These are phyloP conservation scores for Delphinapterus leucas DNA, from an alignment of 2,113 vertebrate species.

Conservation along the genomic window DNA sequence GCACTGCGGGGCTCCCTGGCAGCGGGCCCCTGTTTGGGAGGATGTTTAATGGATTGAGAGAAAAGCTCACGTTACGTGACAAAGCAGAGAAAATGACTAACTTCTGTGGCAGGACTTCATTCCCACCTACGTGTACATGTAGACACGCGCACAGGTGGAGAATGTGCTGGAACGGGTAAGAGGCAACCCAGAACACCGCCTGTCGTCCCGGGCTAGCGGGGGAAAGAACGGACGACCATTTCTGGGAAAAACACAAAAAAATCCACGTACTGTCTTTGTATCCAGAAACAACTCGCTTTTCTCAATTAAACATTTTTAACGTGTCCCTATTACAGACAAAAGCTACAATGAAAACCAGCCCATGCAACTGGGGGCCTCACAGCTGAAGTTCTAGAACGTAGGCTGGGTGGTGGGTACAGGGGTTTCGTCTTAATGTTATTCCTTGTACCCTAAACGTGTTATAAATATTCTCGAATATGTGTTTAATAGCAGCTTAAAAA, in stretches of 20 bases:
- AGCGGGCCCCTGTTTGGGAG: neutral
- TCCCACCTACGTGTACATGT: accelerated
- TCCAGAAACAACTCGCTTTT: neutral
- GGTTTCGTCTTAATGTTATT: accelerated
- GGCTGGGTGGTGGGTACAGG: accelerated
- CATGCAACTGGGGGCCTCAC: accelerated
- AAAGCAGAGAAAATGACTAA: accelerated
- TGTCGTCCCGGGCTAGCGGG: accelerated
- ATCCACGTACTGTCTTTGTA: accelerated
- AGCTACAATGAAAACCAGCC: neutral
- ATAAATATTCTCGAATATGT: accelerated
- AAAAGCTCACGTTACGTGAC: accelerated
- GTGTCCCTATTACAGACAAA: accelerated
- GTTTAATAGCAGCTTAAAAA: accelerated
- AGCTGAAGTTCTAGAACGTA: accelerated
- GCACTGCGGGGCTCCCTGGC: accelerated
- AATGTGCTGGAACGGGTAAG: too few relatives aligned
- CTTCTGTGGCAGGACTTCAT: accelerated
- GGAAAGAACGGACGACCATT: accelerated
- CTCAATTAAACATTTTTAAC: accelerated
- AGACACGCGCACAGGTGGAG: accelerated
- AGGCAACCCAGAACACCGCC: accelerated
- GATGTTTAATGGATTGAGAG: accelerated
- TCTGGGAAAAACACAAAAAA: neutral
- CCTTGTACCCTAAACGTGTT: accelerated